Evolutionary conservation across 2,888 invertebrate species (phyloP), one percentile per base, ranked within the genome.

Genomic region (Papilio elwesi): DNA sequence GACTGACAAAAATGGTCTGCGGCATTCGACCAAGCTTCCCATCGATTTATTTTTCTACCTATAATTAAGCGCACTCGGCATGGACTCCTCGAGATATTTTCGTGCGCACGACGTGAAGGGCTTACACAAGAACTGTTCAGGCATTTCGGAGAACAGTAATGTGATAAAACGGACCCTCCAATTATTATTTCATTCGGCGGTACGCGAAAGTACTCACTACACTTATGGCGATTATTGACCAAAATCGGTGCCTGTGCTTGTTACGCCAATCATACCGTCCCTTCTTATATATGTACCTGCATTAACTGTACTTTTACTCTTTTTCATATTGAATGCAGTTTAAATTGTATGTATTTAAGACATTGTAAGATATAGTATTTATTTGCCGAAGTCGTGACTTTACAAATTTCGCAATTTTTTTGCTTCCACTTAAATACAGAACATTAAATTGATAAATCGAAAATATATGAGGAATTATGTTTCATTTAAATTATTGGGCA

Each of bases 141-240:
- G 85, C 89, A 80, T 88, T 93, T 93, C 93, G 87, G 89, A 90
- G 93, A 93, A 93, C 87, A 87, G 87, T 80, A 85, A 90, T 90
- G 92, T 93, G 93, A 92, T 92, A 92, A 93, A 92, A 91, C 90
- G 91, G 87, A 90, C 90, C 92, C 91, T 85, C 91, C 91, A 92
- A 92, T 93, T 92, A 93, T 92, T 90, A 90, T 91, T 88, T 85
- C 87, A 90, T 92, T 88, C 90, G 92, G 92, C 90, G 92, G 92
- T 92, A 85, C 88, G 87, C 87, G 90, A 91, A 91, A 89, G 90
- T 90, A 87, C 88, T 90, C 83, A 86, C 89, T 88, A 88, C 90
- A 91, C 90, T 91, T 92, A 91, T 85, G 84, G 86, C 87, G 90
- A 89, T 92, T 92, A 92, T 90, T 91, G 90, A 86, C 91, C 91